phyloP scores from a whole-genome alignment of 2,113 vertebrate species.

The western clawed frog (Xenopus tropicalis) region DNA sequence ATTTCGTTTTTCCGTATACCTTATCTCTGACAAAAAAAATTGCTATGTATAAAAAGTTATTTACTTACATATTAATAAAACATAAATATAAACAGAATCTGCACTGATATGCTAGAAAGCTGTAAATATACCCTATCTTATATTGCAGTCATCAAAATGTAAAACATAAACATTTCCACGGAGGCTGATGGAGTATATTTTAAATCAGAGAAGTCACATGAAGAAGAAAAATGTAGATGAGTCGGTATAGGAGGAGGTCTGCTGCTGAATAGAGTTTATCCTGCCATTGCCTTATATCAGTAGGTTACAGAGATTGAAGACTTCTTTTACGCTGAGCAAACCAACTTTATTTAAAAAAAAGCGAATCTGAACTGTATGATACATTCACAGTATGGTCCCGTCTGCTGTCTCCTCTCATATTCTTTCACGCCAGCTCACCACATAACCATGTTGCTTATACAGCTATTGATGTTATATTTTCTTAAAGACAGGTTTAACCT shows the following conservation, averaged over 20 bases:
- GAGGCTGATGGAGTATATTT: background rate
- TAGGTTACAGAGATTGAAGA: constrained; percentile 14
- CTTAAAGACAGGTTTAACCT: constrained; percentile 34
- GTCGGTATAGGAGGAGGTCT: background rate
- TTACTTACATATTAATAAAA: background rate
- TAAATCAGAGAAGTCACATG: constrained; percentile 14
- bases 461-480: constrained; percentile 25
- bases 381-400: background rate
- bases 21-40: background rate
- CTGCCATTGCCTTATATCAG: constrained; percentile 20
- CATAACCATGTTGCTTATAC: background rate
- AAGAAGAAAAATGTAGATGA: constrained; percentile 5
- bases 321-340: constrained; percentile 10
- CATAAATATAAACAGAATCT: background rate
- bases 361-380: constrained; percentile 13
- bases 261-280: constrained; percentile 23
- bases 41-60: background rate
- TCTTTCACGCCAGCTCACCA: background rate
- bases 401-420: background rate
- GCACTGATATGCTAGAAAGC: background rate
- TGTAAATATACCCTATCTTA: background rate
- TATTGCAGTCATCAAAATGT: background rate
- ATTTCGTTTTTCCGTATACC: background rate
- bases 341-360: constrained; percentile 14
- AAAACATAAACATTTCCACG: background rate